Evolutionary conservation across 2,797 vertebrate genomes (phyloP).

Genomic region (Bovichtus diacanthus): DNA sequence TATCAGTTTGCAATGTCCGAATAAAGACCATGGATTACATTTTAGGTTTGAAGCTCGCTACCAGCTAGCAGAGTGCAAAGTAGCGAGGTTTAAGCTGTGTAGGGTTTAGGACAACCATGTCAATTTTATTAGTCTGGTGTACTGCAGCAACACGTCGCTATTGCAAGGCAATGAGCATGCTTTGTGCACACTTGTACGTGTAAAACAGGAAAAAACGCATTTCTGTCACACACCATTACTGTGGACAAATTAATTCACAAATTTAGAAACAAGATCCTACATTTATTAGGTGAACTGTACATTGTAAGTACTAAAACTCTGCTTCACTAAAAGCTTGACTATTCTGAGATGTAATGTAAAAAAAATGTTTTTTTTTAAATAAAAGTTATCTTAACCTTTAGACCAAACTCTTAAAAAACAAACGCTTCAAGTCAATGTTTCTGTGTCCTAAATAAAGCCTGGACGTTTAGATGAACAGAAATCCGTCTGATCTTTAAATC

Average conservation of each 20-base stretch:
- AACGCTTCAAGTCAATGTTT: too few species aligned
- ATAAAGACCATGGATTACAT: conserved; percentile 45
- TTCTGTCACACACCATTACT: not conserved
- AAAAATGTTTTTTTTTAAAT: too few species aligned
- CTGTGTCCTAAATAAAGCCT: not conserved
- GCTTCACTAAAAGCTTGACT: not conserved
- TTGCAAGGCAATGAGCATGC: not conserved
- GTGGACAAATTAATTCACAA: not conserved
- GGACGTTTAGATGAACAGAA: not conserved
- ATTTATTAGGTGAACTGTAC: conserved; percentile 9
- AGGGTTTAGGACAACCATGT: not conserved
- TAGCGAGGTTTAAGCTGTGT: not conserved
- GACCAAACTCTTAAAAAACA: too few species aligned
- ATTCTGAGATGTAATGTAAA: not conserved
- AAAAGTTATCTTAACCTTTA: too few species aligned
- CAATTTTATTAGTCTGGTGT: not conserved
- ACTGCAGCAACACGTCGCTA: not conserved
- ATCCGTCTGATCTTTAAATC: not conserved
- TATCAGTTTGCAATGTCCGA: conserved; percentile 47
- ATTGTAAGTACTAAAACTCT: not conserved
- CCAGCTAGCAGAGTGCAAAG: not conserved
- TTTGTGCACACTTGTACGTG: not conserved
- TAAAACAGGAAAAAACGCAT: not conserved
- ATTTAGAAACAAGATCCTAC: not conserved
- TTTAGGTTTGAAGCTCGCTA: conserved; percentile 32